phyloP scores from a whole-genome alignment of 1,140 invertebrate genomes.

The Callitettix versicolor region DNA sequence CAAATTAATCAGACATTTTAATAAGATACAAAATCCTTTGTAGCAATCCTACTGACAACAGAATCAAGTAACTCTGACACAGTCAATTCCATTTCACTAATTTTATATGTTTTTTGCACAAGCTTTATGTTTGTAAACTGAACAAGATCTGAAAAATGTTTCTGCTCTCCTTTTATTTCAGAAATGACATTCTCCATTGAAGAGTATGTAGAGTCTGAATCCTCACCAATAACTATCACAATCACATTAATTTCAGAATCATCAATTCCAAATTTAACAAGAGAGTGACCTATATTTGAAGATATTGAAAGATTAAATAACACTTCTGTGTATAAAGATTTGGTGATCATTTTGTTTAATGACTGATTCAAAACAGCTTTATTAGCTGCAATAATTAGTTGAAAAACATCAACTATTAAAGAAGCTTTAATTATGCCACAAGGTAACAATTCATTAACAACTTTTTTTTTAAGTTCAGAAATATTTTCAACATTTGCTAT shows the following conservation, averaged over 20 bases:
- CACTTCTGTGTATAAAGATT: conserved; percentile 51
- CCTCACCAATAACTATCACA: conserved; percentile 41
- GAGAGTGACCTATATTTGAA: conserved; percentile 54
- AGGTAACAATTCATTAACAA: conserved; percentile 32
- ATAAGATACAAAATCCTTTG: conserved; percentile 31
- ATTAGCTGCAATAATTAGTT: conserved; percentile 53
- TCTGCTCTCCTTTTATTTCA: conserved; percentile 38
- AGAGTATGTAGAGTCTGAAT: conserved; percentile 30
- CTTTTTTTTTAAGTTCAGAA: conserved; percentile 39
- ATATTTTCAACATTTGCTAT: conserved; percentile 49
- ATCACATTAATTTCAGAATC: conserved; percentile 43
- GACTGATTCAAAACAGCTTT: conserved; percentile 46
- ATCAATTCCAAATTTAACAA: conserved; percentile 50
- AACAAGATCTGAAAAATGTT: conserved; percentile 34
- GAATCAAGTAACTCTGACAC: conserved; percentile 40
- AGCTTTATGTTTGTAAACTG: conserved; percentile 36
- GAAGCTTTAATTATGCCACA: conserved; percentile 45
- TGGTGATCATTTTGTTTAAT: conserved; percentile 42
- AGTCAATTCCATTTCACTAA: conserved; percentile 36
- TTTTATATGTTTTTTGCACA: conserved; percentile 45
- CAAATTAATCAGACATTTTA: no score
- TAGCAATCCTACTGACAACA: conserved; percentile 46
- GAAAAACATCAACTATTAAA: conserved; percentile 50
- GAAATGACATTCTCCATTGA: conserved; percentile 8
- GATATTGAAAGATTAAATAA: conserved; percentile 55